A percentile compares a stretch with the other conserved stretches of the same genome.
phyloP scores from a whole-genome alignment of 2,797 vertebrate genomes.

The Sebastes steindachneri region DNA sequence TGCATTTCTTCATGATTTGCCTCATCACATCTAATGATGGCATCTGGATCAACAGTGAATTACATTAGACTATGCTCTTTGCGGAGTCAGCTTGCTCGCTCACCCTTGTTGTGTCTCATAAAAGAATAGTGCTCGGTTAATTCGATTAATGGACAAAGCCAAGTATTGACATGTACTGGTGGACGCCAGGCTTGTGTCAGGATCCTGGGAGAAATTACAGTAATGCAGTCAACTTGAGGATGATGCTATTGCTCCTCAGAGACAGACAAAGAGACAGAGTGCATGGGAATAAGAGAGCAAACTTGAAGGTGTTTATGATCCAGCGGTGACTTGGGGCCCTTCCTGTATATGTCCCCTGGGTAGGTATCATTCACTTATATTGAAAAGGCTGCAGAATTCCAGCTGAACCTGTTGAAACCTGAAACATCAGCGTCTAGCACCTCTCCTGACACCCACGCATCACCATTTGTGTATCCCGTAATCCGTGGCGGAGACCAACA shows the following conservation, averaged over 20 bases:
- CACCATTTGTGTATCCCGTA: constrained; percentile 56
- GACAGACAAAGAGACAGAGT: constrained; percentile 46
- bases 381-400: constrained; percentile 39
- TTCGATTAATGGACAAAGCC: constrained; percentile 50
- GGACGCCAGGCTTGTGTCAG: constrained; percentile 33
- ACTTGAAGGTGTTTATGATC: constrained; percentile 66
- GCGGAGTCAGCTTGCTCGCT: constrained; percentile 2
- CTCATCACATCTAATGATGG: background rate
- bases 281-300: constrained; percentile 60
- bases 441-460: constrained; percentile 56
- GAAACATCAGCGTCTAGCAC: constrained; percentile 54
- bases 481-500: constrained; percentile 40
- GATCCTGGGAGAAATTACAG: constrained; percentile 50
- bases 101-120: constrained; percentile 41
- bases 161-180: constrained; percentile 54
- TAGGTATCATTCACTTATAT: constrained; percentile 52
- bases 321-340: constrained; percentile 36
- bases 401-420: constrained; percentile 62
- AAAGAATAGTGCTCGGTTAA: constrained; percentile 15
- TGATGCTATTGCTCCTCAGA: constrained; percentile 56
- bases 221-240: constrained; percentile 36
- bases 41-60: background rate
- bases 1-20: background rate
- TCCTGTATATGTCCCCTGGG: constrained; percentile 60
- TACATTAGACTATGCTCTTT: constrained; percentile 28